Percentiles rank a stretch among this genome's conserved stretches.
Evolutionary conservation across 2,113 vertebrate species (phyloP).

Genomic region (Scomber colias): DNA sequence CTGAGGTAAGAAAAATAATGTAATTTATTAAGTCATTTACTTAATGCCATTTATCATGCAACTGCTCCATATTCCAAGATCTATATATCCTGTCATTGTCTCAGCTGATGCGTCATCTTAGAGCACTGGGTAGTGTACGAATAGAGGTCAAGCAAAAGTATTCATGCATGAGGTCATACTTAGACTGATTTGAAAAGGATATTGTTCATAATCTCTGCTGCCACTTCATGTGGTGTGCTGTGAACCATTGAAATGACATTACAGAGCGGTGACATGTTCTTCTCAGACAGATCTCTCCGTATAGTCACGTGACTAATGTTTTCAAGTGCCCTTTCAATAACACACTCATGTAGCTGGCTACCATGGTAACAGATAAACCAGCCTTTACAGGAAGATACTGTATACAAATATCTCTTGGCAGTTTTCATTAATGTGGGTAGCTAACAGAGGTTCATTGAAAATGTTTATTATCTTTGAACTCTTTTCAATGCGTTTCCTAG

Average conservation of each 20-base stretch:
- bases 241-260: constrained; percentile 25
- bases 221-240: constrained; percentile 23
- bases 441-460: not conserved
- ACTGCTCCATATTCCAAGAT: not conserved
- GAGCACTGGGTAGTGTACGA: not conserved
- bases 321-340: constrained; percentile 44
- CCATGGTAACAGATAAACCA: constrained; percentile 64
- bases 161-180: constrained; percentile 21
- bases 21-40: not conserved
- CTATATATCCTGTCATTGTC: constrained; percentile 6
- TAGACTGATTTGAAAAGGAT: not conserved
- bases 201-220: constrained; percentile 13
- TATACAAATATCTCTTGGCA: constrained; percentile 40
- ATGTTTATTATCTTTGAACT: not conserved
- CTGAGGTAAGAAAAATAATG: not conserved
- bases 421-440: not conserved
- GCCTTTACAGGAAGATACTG: constrained; percentile 26
- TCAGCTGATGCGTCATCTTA: constrained; percentile 2
- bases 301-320: constrained; percentile 37
- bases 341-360: constrained; percentile 42
- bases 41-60: not conserved
- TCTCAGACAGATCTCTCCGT: constrained; percentile 12
- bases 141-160: constrained; percentile 27
- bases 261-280: constrained; percentile 10
- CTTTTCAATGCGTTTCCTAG: constrained; percentile 7